phyloP scores from a whole-genome alignment of 2,113 vertebrate genomes.

The Ceyx cyanopectus region DNA sequence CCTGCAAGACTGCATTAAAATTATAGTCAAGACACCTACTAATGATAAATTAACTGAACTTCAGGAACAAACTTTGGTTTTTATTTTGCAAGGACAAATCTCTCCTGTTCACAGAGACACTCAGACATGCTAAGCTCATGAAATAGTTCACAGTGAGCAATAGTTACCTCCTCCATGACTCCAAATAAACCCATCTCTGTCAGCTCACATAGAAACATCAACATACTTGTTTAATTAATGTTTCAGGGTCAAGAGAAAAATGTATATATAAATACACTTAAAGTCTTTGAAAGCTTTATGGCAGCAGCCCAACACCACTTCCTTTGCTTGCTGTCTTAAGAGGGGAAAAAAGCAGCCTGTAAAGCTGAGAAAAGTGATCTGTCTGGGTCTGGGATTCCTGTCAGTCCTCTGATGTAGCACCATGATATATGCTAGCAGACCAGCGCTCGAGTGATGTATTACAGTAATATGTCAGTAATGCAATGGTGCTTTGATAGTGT shows the following conservation, averaged over 20 bases:
- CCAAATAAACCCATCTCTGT: background rate
- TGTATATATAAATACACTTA: conserved; percentile 1
- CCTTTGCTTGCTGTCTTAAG: background rate
- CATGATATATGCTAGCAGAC: background rate
- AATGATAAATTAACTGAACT: background rate
- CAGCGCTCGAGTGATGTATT: conserved; percentile 52
- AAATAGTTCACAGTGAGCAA: background rate
- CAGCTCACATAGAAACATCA: background rate
- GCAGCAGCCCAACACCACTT: background rate
- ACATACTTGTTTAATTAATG: conserved; percentile 33
- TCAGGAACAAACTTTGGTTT: background rate
- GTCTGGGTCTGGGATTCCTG: background rate
- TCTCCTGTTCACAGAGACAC: background rate
- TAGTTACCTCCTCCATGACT: background rate
- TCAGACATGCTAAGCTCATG: background rate
- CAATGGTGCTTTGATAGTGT: conserved; percentile 39
- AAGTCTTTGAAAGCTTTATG: conserved; percentile 1
- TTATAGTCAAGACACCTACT: background rate
- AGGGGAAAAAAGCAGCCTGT: background rate
- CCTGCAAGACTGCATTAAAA: background rate
- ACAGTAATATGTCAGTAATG: conserved; percentile 31
- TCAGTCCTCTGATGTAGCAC: conserved; percentile 38
- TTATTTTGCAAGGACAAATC: background rate
- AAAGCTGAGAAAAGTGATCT: background rate
- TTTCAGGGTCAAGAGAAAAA: background rate